phyloP scores from a whole-genome alignment of 2,113 vertebrate genomes.

The Heloderma charlesbogerti region DNA sequence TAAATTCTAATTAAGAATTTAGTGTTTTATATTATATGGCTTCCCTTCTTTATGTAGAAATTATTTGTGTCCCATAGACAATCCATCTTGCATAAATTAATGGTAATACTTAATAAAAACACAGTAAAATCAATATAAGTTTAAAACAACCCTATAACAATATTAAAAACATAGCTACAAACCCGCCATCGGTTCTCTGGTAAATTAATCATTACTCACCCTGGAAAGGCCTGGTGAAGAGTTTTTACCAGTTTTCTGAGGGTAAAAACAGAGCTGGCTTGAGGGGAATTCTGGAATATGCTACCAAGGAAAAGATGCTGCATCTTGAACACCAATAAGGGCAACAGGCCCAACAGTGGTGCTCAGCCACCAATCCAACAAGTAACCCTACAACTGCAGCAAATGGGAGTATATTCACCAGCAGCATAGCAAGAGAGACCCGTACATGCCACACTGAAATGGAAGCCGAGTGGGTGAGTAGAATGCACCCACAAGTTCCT shows the following conservation, averaged over 20 bases:
- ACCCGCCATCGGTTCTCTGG: background rate
- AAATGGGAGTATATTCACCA: background rate
- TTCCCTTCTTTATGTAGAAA: background rate
- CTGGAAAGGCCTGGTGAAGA: background rate
- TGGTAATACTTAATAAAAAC: background rate
- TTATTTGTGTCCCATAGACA: background rate
- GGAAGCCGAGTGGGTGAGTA: background rate
- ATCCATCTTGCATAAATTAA: background rate
- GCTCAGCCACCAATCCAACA: background rate
- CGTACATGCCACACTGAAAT: background rate
- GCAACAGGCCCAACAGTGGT: background rate
- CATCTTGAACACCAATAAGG: background rate
- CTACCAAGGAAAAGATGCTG: background rate
- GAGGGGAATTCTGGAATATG: background rate
- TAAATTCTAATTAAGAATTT: background rate
- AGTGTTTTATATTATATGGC: background rate
- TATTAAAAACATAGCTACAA: background rate
- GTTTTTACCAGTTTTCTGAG: background rate
- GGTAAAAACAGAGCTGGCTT: background rate
- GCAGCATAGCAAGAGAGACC: background rate
- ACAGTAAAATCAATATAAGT: background rate
- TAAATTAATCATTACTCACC: background rate
- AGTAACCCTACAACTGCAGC: background rate
- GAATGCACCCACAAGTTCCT: background rate
- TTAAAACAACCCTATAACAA: background rate